Conservation (phyloP, 2,888 invertebrate genomes). For the Anticlea derivata region DNA sequence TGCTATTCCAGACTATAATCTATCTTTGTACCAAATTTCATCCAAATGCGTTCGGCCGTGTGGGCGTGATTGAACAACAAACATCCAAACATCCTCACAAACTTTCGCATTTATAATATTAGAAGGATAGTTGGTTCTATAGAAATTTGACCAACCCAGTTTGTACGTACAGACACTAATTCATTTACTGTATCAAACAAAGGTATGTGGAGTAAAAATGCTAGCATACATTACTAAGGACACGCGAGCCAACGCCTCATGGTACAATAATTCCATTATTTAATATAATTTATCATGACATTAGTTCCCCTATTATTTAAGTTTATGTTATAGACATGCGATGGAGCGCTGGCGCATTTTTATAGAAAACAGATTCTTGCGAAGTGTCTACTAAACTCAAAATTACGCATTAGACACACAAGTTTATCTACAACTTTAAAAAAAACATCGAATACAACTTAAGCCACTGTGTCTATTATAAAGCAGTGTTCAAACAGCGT, state of each 20-base stretch:
- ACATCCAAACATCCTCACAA: no score
- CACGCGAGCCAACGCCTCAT: slow-evolving; percentile 44
- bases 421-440: no score
- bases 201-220: slow-evolving; percentile 10
- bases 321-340: slow-evolving; percentile 37
- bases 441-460: no score
- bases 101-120: no score
- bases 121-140: no score
- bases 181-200: slow-evolving; percentile 8
- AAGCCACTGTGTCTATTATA: no score
- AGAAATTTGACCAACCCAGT: background rate
- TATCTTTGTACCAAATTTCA: no score
- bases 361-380: background rate
- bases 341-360: slow-evolving; percentile 18
- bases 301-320: slow-evolving; percentile 41
- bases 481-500: no score
- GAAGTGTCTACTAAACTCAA: no score
- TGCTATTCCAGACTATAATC: no score
- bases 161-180: background rate
- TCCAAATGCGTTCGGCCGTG: no score
- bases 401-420: background rate
- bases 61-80: no score
- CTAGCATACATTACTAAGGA: slow-evolving; percentile 27
- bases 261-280: slow-evolving; percentile 52
- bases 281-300: slow-evolving; percentile 51